Base-by-base conservation (phyloP, 1,140 invertebrate genomes). In the Galendromus occidentalis region DNA sequence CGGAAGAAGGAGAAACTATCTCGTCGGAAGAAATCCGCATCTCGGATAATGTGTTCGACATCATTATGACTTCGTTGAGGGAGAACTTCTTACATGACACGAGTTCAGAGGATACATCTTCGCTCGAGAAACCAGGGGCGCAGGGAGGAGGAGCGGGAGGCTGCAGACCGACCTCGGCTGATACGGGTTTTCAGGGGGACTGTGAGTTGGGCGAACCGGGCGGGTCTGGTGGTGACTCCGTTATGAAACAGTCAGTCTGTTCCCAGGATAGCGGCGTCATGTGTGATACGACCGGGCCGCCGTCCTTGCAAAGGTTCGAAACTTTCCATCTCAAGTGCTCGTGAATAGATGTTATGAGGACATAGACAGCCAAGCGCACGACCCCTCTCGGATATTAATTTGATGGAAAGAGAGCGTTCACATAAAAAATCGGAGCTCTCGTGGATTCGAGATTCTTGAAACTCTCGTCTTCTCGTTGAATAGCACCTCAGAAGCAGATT, bases 161-260 rank as follows among this genome's bases (percentile, higher is more conserved):
- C 4, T n/a, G n/a, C 33, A 59, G 51, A 25, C 51, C 51, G 22
- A 17, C 25, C 33, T 59, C 51, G 14, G 51, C 51, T 25, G 51
- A 59, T 25, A 59, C 51, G 12, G 51, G 51, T 17, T 59, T 59
- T 59, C 22, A 59, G 51, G 51, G 51, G 20, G 51, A 59, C 20
- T 59, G 51, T 59, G 51, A 59, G 17, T 2, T 59, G 14, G 51
- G 51, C 25, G 51, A 33, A 25, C 25, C 51, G 25, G 22, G 51
- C 33, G 33, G 51, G 25, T 59, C 51, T 17, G 14, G 25, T n/a
- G 51, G 51, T 33, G 51, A 59, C 22, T 25, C 51, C 14, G 51
- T 59, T 33, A 59, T 59, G 51, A 59, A 59, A 59, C 51, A 59
- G 22, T 59, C 51, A 14, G 51, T 59, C 17, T 59, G 51, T 25